Percentiles rank a stretch among this genome's conserved stretches.
Evolutionary conservation across 2,888 invertebrate species (phyloP).

Genomic region (Meteorus cinctellus): DNA sequence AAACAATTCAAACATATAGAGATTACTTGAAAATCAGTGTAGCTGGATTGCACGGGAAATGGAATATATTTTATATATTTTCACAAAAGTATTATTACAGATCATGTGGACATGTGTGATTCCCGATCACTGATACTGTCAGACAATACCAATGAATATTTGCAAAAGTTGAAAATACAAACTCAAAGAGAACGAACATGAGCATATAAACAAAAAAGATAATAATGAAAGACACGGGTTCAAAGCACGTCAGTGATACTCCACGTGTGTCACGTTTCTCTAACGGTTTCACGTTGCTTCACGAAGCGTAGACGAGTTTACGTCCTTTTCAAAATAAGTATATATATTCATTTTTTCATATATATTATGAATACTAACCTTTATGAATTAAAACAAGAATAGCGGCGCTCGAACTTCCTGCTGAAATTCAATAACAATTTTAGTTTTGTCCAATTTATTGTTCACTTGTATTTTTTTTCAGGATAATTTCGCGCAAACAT

Average conservation of each 20-base stretch:
- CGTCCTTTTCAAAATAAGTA: conserved; percentile 30
- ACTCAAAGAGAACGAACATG: neutral
- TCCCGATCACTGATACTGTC: neutral
- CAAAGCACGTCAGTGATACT: conserved; percentile 49
- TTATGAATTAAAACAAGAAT: neutral
- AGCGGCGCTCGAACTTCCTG: neutral
- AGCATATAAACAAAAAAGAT: conserved; percentile 29
- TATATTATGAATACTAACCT: conserved; percentile 13
- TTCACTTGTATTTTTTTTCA: neutral
- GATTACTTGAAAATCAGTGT: too few relatives aligned
- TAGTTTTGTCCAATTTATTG: neutral
- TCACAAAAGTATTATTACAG: neutral
- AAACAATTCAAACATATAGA: too few relatives aligned
- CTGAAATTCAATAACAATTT: neutral
- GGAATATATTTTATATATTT: neutral
- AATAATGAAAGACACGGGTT: conserved; percentile 33
- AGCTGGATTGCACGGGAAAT: too few relatives aligned
- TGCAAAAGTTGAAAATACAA: neutral
- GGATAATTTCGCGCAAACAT: neutral
- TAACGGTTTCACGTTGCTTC: conserved; percentile 50
- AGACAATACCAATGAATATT: neutral
- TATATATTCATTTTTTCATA: neutral
- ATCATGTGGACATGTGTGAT: neutral
- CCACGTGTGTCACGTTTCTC: conserved; percentile 56
- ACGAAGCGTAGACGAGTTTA: conserved; percentile 20